These are phyloP conservation scores for Amblyornis subalaris DNA, from an alignment of 2,113 vertebrate genomes.

Conservation along the genomic window DNA sequence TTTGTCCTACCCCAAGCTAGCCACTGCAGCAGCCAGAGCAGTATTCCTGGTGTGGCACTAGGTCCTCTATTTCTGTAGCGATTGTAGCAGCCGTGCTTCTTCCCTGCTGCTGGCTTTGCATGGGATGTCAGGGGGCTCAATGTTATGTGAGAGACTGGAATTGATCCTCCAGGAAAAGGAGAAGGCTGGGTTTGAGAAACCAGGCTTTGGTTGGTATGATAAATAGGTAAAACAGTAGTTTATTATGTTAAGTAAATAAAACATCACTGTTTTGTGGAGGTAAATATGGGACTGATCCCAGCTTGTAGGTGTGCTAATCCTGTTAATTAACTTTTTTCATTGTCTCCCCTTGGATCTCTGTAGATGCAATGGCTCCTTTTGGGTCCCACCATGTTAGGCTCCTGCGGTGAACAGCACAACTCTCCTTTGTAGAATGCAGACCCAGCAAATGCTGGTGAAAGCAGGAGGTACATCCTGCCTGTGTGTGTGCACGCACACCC, in stretches of 20 bases:
- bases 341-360: neutral
- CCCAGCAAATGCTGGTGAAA: neutral
- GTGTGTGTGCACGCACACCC: accelerated
- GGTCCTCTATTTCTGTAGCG: neutral
- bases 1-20: neutral
- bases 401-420: neutral
- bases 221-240: neutral
- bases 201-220: neutral
- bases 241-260: neutral
- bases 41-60: neutral
- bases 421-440: neutral
- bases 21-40: neutral
- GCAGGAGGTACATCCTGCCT: neutral
- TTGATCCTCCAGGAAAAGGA: neutral
- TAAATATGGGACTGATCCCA: neutral
- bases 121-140: neutral
- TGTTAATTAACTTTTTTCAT: neutral
- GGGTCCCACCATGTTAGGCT: neutral
- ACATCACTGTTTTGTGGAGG: neutral
- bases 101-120: neutral
- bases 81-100: accelerated
- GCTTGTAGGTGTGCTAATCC: neutral
- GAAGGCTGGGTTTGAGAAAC: neutral
- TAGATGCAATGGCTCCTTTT: neutral
- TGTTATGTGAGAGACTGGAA: neutral